Evolutionary conservation across 2,113 vertebrate genomes (phyloP), one percentile per base, ranked within the genome.

Genomic region (Chlorodrepanis virens): DNA sequence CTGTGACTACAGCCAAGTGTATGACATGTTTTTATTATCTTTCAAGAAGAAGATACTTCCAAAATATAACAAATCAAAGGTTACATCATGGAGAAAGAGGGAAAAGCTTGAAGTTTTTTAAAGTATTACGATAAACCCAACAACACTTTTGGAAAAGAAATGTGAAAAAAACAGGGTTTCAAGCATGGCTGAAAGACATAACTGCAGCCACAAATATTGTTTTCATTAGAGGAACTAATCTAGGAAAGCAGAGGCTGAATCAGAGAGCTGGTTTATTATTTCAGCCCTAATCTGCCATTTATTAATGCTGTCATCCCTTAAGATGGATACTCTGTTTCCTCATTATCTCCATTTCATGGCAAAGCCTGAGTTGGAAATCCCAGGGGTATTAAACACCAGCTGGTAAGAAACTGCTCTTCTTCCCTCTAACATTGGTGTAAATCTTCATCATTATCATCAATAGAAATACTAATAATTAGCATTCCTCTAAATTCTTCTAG

Each of bases 31-130:
- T 92, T 83, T 68, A 39, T 52, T 57, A 80, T 72, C 64, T 69
- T 49, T 82, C 83, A 89, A 89, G 45, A 83, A 63, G 31, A 87
- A 86, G 60, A 50, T 19, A 39, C 56, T 95, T 92, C 90, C 67
- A 94, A 95, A 94, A 54, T 57, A 39, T 9, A 85, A 60, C 52
- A 87, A 79, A 94, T 75, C 71, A 95, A 89, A 87, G n/a, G 39
- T 93, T 82, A 83, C 35, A 37, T 94, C 52, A 78, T 21, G 52
- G 49, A 89, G 56, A 87, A 72, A 87, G 28, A 86, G 5, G 5
- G 24, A 53, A 87, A 40, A 67, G 23, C 4, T n/a, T 13, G 27
- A 70, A 57, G 27, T 20, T 74, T 77, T 78, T 69, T 6, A 59
- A 91, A 87, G 54, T 24, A 71, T 5, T 74, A 33, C 12, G 8